Conservation (phyloP, 2,797 vertebrate genomes). For the Percopsis omiscomaycus region DNA sequence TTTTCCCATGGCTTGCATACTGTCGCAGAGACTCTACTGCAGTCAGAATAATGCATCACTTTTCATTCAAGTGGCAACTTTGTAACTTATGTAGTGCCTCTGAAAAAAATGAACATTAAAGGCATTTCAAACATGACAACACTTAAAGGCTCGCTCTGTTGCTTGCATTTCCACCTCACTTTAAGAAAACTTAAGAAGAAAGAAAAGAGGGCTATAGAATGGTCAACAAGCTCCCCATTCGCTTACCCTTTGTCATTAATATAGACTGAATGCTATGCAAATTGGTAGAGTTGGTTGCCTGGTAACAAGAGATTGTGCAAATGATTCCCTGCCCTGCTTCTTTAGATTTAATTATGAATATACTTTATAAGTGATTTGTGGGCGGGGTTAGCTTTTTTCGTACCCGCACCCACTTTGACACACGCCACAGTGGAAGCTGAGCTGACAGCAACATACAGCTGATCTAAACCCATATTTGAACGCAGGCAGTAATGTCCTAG, state of each 20-base stretch:
- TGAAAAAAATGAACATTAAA: constrained; percentile 72
- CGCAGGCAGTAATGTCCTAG: too few species aligned
- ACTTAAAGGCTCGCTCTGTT: constrained; percentile 59
- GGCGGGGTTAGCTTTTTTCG: constrained; percentile 41
- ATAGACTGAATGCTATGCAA: constrained; percentile 47
- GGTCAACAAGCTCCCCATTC: constrained; percentile 47
- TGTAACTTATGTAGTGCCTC: constrained; percentile 67
- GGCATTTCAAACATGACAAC: constrained; percentile 57
- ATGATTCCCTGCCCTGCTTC: constrained; percentile 36
- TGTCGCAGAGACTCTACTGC: constrained; percentile 51
- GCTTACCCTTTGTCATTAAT: constrained; percentile 46
- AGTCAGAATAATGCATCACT: constrained; percentile 61
- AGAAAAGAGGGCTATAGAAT: constrained; percentile 47
- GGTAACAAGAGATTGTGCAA: constrained; percentile 68
- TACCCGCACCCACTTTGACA: constrained; percentile 31
- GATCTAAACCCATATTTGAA: too few species aligned
- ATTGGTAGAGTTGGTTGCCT: constrained; percentile 73
- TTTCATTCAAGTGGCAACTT: constrained; percentile 69
- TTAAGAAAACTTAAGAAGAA: constrained; percentile 38
- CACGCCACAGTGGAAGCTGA: constrained; percentile 1
- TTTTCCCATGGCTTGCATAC: constrained; percentile 43
- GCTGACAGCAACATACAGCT: constrained; percentile 3
- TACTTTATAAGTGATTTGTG: constrained; percentile 39
- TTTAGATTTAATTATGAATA: constrained; percentile 65
- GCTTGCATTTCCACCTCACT: constrained; percentile 57